phyloP scores from a whole-genome alignment of 2,113 vertebrate genomes.

The Corvus cornix region DNA sequence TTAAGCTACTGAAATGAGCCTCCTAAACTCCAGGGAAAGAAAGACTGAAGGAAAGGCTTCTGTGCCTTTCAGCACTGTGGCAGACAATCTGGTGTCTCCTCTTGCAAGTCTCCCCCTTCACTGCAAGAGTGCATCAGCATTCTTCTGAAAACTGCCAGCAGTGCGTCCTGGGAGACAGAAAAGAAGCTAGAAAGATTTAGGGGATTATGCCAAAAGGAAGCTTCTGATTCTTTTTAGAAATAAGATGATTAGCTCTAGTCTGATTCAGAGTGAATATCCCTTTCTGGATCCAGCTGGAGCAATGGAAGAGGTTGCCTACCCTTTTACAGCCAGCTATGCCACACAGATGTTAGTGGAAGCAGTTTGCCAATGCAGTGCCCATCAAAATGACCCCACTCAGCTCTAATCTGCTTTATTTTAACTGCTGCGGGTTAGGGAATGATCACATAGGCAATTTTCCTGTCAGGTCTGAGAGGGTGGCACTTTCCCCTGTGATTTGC shows the following conservation, averaged over 20 bases:
- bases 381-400: not conserved
- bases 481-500: not conserved
- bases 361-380: not conserved
- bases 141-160: not conserved
- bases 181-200: not conserved
- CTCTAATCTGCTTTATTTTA: conserved; percentile 4
- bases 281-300: conserved; percentile 13
- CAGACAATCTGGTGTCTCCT: not conserved
- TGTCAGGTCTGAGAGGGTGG: not conserved
- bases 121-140: not conserved
- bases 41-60: not conserved
- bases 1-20: not conserved
- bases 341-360: not conserved
- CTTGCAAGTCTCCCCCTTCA: not conserved
- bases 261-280: not conserved
- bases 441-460: not conserved
- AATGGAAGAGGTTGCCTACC: not conserved
- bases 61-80: not conserved
- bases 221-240: conserved; percentile 4
- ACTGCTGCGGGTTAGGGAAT: not conserved
- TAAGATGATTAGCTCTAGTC: conserved; percentile 1
- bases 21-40: not conserved
- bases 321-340: not conserved
- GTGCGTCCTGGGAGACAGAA: not conserved
- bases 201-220: conserved; percentile 14